Evolutionary conservation across 2,113 vertebrate genomes (phyloP).

Genomic region (Ploceus nigricollis): DNA sequence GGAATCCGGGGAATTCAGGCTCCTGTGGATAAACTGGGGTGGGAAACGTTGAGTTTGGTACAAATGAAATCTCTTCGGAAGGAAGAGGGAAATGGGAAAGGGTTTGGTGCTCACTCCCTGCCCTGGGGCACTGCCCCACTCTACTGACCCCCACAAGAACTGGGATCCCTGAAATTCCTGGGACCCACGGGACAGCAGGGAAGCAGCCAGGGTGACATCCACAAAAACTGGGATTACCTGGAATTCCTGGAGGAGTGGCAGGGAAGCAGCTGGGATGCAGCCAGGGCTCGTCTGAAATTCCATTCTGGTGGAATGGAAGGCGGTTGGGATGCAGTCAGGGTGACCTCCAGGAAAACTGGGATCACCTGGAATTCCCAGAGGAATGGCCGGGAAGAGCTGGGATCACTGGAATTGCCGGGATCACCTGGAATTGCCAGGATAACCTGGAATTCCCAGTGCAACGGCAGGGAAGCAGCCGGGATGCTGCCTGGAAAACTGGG

Average conservation of each 20-base stretch:
- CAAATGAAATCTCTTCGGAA: background rate
- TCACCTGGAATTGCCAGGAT: background rate
- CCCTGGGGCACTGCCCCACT: rapidly evolving
- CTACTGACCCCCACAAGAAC: background rate
- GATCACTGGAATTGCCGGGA: rapidly evolving
- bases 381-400: too few species aligned
- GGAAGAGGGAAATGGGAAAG: background rate
- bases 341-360: background rate
- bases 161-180: background rate
- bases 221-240: too few species aligned
- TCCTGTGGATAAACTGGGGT: background rate
- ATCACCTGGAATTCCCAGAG: background rate
- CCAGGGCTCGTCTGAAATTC: background rate
- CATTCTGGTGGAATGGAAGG: background rate
- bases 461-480: rapidly evolving
- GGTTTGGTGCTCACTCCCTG: background rate
- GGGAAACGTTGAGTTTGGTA: background rate
- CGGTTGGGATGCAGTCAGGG: background rate
- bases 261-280: background rate
- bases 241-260: background rate
- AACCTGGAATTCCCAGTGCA: background rate
- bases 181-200: rapidly evolving
- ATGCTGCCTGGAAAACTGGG: background rate
- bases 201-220: background rate
- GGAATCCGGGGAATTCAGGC: background rate